A percentile compares a stretch with the other conserved stretches of the same genome.
These are phyloP conservation scores for Coregonus ussuriensis DNA, from an alignment of 2,797 vertebrate genomes.

Conservation along the genomic window DNA sequence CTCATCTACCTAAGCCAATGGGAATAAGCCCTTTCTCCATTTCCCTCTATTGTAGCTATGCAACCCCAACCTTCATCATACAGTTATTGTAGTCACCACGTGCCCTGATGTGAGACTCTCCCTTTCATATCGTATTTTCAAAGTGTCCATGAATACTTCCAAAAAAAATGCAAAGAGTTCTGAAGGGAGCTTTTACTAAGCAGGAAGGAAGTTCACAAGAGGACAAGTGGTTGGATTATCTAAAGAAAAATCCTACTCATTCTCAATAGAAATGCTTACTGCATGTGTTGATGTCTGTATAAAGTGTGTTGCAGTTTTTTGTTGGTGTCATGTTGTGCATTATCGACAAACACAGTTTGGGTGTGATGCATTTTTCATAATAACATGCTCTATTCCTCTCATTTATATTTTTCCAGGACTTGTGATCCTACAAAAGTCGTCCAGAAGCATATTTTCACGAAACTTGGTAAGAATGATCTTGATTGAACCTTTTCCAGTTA, in stretches of 20 bases:
- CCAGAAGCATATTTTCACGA: background rate
- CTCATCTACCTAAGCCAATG: slow-evolving; percentile 42
- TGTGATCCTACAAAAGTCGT: background rate
- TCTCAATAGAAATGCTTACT: slow-evolving; percentile 2
- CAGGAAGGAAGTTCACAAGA: slow-evolving; percentile 57
- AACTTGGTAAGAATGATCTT: background rate
- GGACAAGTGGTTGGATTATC: slow-evolving; percentile 8
- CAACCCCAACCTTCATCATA: slow-evolving; percentile 29
- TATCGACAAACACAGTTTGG: background rate
- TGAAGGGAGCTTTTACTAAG: slow-evolving; percentile 47
- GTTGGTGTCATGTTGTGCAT: background rate
- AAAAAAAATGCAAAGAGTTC: slow-evolving; percentile 59
- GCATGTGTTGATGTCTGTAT: background rate
- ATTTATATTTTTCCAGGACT: background rate
- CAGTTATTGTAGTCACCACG: slow-evolving; percentile 31
- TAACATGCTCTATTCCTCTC: background rate
- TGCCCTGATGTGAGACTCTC: slow-evolving; percentile 52
- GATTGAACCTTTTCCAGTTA: background rate
- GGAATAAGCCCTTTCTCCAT: slow-evolving; percentile 31
- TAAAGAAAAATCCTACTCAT: background rate
- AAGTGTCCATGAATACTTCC: slow-evolving; percentile 69
- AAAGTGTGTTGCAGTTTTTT: background rate
- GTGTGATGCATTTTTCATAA: background rate
- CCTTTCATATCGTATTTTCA: slow-evolving; percentile 75
- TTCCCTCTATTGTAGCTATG: slow-evolving; percentile 45